phyloP scores from a whole-genome alignment of 2,113 vertebrate genomes.

The Pelecanus crispus region DNA sequence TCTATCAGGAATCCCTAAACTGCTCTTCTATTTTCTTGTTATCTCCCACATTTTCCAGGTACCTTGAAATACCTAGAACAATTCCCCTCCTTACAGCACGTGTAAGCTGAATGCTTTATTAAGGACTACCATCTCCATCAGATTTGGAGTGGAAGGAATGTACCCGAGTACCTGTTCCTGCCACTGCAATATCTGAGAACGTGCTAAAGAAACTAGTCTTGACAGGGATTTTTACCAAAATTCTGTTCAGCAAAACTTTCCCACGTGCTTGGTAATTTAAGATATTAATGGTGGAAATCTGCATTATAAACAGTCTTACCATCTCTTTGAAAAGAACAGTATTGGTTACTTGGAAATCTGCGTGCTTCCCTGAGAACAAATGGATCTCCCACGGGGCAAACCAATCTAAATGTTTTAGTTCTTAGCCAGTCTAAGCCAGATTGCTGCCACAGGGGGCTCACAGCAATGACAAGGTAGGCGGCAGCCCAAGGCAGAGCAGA shows the following conservation, averaged over 20 bases:
- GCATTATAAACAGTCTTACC: neutral
- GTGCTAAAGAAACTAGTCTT: neutral
- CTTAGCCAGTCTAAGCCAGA: neutral
- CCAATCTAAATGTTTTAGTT: neutral
- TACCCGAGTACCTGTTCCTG: neutral
- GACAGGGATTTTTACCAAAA: neutral
- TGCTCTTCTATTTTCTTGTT: neutral
- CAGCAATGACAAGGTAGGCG: neutral
- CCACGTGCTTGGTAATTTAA: neutral
- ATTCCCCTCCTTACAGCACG: neutral
- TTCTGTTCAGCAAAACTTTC: neutral
- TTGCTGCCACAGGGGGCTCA: neutral
- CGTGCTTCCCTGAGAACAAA: neutral
- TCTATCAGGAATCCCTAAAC: neutral
- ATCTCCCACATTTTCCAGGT: neutral
- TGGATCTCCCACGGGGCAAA: neutral
- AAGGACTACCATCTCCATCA: neutral
- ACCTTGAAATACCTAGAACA: neutral
- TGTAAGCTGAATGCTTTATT: neutral
- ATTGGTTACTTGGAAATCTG: neutral
- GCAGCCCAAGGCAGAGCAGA: neutral
- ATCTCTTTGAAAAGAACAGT: neutral
- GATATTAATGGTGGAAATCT: neutral
- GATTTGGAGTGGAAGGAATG: neutral
- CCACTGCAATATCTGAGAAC: neutral